Evolutionary conservation across 2,888 invertebrate genomes (phyloP), one percentile per base, ranked within the genome.

Genomic region (Pristionchus fissidentatus): DNA sequence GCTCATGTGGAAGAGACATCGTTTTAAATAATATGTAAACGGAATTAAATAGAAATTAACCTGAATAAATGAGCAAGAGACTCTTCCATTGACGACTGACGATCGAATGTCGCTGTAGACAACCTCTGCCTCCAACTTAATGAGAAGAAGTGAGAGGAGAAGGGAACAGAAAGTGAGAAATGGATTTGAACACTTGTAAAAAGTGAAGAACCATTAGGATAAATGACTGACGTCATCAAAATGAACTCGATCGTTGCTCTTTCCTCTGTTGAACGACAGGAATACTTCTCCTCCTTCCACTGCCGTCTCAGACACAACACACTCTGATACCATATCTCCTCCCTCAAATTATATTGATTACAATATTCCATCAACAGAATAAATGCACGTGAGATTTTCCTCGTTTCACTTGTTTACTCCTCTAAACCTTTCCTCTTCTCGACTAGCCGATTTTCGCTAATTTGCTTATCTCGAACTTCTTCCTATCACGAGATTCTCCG

Each of bases 261-360:
- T 81, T 62, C 81, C 81, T 66, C 46, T 29, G 35, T 81, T 81
- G 38, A n/a, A 66, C 13, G 81, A 81, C 1, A 81, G 81, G 49
- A 81, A 81, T 26, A 81, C 73, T 75, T 83, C 83, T 73, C 73
- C 83, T 43, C 66, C 55, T 5, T 81, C 66, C 22, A 81, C 22
- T 66, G 49, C 81, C 19, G 79, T 57, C 79, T 91, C 88, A 19
- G 86, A 87, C 75, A 91, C 84, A 10, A 91, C 90, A 82, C 91
- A 91, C 79, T 91, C 91, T 26, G 88, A 87, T 49, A 91, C 91
- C 15, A 87, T 87, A 84, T 91, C 91, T 49, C 90, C 87, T 62
- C 91, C 91, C 91, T 91, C 82, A 38, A 87, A 85, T 62, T 41
- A n/a, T 38, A 60, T n/a, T 22, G 26, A 66, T 13, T 41, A 8